These are phyloP conservation scores for Tetanocera ferruginea DNA, from an alignment of 2,888 invertebrate genomes.

Conservation along the genomic window DNA sequence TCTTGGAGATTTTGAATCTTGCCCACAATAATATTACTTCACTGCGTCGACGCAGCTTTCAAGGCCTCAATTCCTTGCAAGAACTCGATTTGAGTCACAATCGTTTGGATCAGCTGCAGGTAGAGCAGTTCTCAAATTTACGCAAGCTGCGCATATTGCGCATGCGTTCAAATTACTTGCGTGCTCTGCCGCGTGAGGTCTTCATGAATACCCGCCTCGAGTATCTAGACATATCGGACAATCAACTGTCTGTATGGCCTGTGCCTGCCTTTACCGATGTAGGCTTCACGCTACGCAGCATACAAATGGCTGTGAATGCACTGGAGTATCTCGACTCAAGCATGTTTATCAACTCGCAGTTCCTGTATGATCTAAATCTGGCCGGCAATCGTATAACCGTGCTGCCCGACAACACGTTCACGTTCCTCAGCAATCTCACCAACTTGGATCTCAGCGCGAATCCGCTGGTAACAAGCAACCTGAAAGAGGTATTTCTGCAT, in stretches of 20 bases:
- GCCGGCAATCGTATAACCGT: slow-evolving; percentile 86
- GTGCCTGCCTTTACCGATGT: slow-evolving; percentile 83
- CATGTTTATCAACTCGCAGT: slow-evolving; percentile 87
- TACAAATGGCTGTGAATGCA: slow-evolving; percentile 84
- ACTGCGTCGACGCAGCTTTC: slow-evolving; percentile 82
- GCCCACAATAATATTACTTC: slow-evolving; percentile 81
- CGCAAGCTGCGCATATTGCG: slow-evolving; percentile 81
- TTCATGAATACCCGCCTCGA: slow-evolving; percentile 85
- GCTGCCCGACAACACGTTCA: slow-evolving; percentile 90
- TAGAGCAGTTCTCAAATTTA: slow-evolving; percentile 84
- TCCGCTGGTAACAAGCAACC: slow-evolving; percentile 84
- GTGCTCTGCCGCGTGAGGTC: slow-evolving; percentile 81
- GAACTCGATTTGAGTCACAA: slow-evolving; percentile 85
- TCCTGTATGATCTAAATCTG: slow-evolving; percentile 82
- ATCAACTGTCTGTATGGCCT: slow-evolving; percentile 85
- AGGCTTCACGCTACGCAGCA: slow-evolving; percentile 82
- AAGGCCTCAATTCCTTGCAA: slow-evolving; percentile 81
- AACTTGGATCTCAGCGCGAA: slow-evolving; percentile 86
- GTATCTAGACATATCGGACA: slow-evolving; percentile 83
- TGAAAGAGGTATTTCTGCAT: slow-evolving; percentile 89
- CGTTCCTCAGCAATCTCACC: slow-evolving; percentile 82
- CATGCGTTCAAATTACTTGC: slow-evolving; percentile 80
- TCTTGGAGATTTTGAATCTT: slow-evolving; percentile 81
- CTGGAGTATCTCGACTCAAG: slow-evolving; percentile 90
- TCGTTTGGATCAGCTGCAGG: slow-evolving; percentile 80